Evolutionary conservation across 1,140 invertebrate genomes (phyloP).

Genomic region (Contarinia nasturtii): DNA sequence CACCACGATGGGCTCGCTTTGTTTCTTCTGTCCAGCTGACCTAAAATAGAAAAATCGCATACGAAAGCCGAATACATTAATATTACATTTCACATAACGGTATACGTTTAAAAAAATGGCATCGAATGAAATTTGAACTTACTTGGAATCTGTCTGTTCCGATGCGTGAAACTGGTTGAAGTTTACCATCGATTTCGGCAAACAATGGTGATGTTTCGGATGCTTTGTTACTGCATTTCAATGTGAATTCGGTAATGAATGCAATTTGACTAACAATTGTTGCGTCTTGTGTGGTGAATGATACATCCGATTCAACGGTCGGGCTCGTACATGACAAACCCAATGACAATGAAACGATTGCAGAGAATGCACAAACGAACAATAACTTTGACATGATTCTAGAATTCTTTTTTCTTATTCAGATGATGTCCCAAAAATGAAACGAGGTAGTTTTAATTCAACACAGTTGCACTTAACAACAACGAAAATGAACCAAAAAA

Average conservation of each 20-base stretch:
- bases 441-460: not conserved
- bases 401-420: not conserved
- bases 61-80: not conserved
- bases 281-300: slow-evolving; percentile 79
- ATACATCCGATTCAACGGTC: slow-evolving; percentile 35
- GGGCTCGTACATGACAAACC: slow-evolving; percentile 31
- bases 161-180: slow-evolving; percentile 57
- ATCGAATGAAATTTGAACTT: slow-evolving; percentile 10
- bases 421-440: not conserved
- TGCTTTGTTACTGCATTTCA: slow-evolving; percentile 43
- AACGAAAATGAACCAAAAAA: not conserved
- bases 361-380: not conserved
- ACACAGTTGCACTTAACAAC: not conserved
- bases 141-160: slow-evolving; percentile 64
- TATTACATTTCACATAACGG: not conserved
- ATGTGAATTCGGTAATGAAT: slow-evolving; percentile 52
- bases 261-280: slow-evolving; percentile 71
- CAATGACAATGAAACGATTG: not conserved
- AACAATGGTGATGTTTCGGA: slow-evolving; percentile 51
- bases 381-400: not conserved
- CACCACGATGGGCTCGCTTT: slow-evolving; percentile 56
- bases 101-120: not conserved
- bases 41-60: slow-evolving; percentile 25
- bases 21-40: slow-evolving; percentile 83
- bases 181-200: slow-evolving; percentile 67